phyloP scores from a whole-genome alignment of 2,797 vertebrate genomes.

The Artibeus jamaicensis region DNA sequence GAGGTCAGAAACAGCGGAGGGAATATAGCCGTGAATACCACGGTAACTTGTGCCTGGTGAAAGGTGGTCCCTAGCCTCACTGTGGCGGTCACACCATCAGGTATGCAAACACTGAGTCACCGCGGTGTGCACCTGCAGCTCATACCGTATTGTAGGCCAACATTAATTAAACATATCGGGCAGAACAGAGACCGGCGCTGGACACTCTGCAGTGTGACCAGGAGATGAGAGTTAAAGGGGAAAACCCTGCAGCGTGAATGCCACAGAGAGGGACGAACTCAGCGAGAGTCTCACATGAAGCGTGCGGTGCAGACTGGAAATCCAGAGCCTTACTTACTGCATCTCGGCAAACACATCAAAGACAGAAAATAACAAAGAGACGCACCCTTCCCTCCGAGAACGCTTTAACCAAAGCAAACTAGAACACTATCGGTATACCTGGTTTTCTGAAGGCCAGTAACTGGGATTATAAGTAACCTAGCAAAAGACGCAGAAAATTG shows the following conservation, averaged over 20 bases:
- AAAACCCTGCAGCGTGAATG: background rate
- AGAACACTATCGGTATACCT: no score
- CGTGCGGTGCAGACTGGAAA: background rate
- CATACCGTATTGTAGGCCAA: background rate
- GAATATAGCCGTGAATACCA: accelerated
- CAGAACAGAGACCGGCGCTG: background rate
- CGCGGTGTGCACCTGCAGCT: background rate
- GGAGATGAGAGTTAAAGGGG: background rate
- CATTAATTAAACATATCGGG: background rate
- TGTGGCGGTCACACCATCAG: no score
- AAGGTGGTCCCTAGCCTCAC: no score
- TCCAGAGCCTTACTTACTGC: no score
- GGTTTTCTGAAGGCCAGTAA: no score
- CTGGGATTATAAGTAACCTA: no score
- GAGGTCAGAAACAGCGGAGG: background rate
- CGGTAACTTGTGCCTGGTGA: no score
- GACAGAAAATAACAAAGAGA: no score
- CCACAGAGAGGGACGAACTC: background rate
- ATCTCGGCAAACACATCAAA: no score
- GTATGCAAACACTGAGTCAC: background rate
- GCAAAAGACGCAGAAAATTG: no score
- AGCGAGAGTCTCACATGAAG: accelerated
- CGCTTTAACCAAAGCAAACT: no score
- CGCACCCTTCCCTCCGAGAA: no score
- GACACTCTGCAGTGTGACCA: background rate